Percentiles rank a stretch among this genome's conserved stretches.
These are phyloP conservation scores for Drosophila mayri DNA, from an alignment of 1,140 invertebrate genomes.

Conservation along the genomic window DNA sequence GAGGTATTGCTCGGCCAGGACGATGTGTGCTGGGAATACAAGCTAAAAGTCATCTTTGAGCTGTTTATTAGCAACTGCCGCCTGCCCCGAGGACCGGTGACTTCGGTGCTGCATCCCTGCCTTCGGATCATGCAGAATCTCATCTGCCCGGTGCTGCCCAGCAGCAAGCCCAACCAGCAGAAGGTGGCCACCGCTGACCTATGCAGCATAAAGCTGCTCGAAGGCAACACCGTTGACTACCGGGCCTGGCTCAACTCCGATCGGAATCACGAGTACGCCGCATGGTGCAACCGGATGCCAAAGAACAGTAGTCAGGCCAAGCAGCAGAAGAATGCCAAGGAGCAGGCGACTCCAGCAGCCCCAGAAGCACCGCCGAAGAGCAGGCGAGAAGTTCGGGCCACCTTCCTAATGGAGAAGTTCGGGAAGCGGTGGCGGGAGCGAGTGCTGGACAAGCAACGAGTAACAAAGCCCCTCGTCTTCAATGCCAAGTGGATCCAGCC, in stretches of 20 bases:
- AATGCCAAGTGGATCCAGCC: constrained; percentile 93
- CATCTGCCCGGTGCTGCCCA: constrained; percentile 89
- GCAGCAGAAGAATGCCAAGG: constrained; percentile 15
- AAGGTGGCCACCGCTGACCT: constrained; percentile 56
- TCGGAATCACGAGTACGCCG: constrained; percentile 89
- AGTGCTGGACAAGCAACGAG: constrained; percentile 67
- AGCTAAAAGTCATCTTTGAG: constrained; percentile 94
- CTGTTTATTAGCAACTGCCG: constrained; percentile 91
- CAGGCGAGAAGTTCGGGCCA: constrained; percentile 83
- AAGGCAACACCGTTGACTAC: constrained; percentile 90
- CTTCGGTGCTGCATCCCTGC: constrained; percentile 88
- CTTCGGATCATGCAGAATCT: constrained; percentile 93
- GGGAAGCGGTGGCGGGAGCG: constrained; percentile 87
- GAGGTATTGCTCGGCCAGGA: constrained; percentile 95
- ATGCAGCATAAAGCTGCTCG: constrained; percentile 87
- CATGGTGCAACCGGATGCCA: constrained; percentile 87
- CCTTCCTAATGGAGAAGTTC: constrained; percentile 93
- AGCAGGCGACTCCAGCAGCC: neutral
- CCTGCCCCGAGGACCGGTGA: constrained; percentile 73
- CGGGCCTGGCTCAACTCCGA: constrained; percentile 92
- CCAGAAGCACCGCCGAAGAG: constrained; percentile 27
- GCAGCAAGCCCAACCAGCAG: constrained; percentile 87
- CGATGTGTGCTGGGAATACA: constrained; percentile 97
- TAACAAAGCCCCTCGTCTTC: constrained; percentile 66
- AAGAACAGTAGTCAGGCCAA: constrained; percentile 18